Base-by-base conservation (phyloP, 2,888 invertebrate species). In the Pasiphila rectangulata region DNA sequence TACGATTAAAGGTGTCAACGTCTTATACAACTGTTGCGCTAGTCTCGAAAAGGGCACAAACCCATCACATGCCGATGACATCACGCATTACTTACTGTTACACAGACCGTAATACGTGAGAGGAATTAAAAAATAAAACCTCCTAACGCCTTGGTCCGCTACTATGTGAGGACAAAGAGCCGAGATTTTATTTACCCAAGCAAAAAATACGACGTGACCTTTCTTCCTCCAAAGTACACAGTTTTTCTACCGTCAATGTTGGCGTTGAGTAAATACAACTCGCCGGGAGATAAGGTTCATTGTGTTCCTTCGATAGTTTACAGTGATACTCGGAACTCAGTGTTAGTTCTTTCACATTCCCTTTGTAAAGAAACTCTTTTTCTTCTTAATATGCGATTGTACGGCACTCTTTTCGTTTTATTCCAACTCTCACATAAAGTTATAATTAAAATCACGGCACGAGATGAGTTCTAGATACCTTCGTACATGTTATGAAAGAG, bases 31-130 rank as follows among this genome's bases (percentile, higher is more conserved):
- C 61, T n/a, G 5, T 32, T 15, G 13, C 16, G 54, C 56, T 62
- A 57, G 51, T 60, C 61, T 61, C 57, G 69, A 69, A 50, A 75
- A 72, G 74, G 77, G 75, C 74, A 75, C 68, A 72, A 67, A 68
- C 68, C 64, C 45, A 38, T 45, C 38, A 38, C 32, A 81, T 79
- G 75, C 78, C 79, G 77, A 80, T 85, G 84, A 85, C 83, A 84
- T 84, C 84, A 83, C 72, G 76, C 69, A 67, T 70, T 69, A 67
- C 79, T 72, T 79, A 82, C 80, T 78, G 83, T 82, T 79, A 81
- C 74, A 75, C 75, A 76, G 75, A 68, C 70, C 69, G 66, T 57
- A 57, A 70, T 62, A 71, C 82, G 82, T 83, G 84, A 72, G 68
- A 51, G 56, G 74, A 78, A 79, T 82, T 55, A 69, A 75, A 78